Evolutionary conservation across 1,140 invertebrate species (phyloP), one percentile per base, ranked within the genome.

Genomic region (Drosophila rhopaloa): DNA sequence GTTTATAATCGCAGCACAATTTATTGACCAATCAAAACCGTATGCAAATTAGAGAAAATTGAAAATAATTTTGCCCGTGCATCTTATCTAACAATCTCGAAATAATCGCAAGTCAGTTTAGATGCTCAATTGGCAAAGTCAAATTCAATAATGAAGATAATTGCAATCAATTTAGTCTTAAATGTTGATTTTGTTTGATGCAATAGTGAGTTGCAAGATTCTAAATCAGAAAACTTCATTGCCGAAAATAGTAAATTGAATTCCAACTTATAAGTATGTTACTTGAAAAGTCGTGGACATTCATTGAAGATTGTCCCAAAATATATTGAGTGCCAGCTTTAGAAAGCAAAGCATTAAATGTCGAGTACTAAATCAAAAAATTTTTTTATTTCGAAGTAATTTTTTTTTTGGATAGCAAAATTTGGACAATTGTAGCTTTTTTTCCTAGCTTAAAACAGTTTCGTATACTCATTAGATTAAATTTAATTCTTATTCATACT

Each of bases 31-130:
- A 47, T 71, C 60, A 29, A 56, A 11, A n/a, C 35, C 35, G 37
- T 57, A 55, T 55, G 35, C 35, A 70, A 55, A 70, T 55, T 53
- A 24, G 14, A 55, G 40, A 11, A 13, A 68, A 70, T 70, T 68
- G 41, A 55, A 67, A 50, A 32, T 53, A 54, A 68, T 70, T 70
- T 40, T 14, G 9, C 11, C 14, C 35, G 7, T 38, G 7, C 50
- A 29, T 32, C 16, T 38, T n/a, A 19, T 55, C 19, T n/a, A 46
- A 53, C 47, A 46, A 70, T 70, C 13, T 29, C 62, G n/a, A 46
- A 14, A 47, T 63, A 35, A 11, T 24, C 4, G 11, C 10, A 32
- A 35, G 10, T 14, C 37, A 9, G 16, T 40, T 19, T 38, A 19
- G 13, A 54, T 10, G 27, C 29, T 11, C 55, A 47, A 62, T 56